Evolutionary conservation across 2,888 invertebrate genomes (phyloP).

Genomic region (Hymenopus coronatus): DNA sequence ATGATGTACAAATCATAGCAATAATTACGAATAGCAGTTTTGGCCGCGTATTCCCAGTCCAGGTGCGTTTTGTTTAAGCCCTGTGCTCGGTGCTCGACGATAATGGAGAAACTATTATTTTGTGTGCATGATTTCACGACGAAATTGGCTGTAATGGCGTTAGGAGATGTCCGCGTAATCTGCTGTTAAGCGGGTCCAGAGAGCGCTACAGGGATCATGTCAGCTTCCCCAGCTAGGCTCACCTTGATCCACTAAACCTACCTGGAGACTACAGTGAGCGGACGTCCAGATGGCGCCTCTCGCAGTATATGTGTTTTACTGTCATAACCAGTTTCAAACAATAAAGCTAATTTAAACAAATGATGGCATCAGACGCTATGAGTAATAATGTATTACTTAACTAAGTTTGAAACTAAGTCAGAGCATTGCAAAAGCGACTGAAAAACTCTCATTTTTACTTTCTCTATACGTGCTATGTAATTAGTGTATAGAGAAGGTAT

Average conservation of each 20-base stretch:
- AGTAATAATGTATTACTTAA: too few relatives aligned
- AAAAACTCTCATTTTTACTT: too few relatives aligned
- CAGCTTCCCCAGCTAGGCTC: background rate
- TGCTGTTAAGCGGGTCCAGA: background rate
- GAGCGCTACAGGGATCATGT: background rate
- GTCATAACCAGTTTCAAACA: too few relatives aligned
- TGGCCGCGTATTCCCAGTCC: background rate
- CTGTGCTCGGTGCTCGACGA: background rate
- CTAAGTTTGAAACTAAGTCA: too few relatives aligned
- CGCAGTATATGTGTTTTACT: too few relatives aligned
- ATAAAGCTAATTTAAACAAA: too few relatives aligned
- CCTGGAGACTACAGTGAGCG: background rate
- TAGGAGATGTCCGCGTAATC: background rate
- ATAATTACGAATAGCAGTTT: background rate
- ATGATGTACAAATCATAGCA: background rate
- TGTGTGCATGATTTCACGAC: conserved; percentile 9
- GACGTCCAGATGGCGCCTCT: background rate
- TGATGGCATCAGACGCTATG: too few relatives aligned
- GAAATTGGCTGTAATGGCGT: conserved; percentile 9
- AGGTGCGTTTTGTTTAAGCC: background rate
- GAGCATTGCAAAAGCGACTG: too few relatives aligned
- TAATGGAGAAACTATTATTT: conserved; percentile 4
- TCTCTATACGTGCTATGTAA: too few relatives aligned
- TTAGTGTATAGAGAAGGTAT: too few relatives aligned
- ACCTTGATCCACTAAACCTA: background rate